Percentiles rank a stretch among this genome's conserved stretches.
Evolutionary conservation across 2,797 vertebrate species (phyloP).

Genomic region (Emys orbicularis): DNA sequence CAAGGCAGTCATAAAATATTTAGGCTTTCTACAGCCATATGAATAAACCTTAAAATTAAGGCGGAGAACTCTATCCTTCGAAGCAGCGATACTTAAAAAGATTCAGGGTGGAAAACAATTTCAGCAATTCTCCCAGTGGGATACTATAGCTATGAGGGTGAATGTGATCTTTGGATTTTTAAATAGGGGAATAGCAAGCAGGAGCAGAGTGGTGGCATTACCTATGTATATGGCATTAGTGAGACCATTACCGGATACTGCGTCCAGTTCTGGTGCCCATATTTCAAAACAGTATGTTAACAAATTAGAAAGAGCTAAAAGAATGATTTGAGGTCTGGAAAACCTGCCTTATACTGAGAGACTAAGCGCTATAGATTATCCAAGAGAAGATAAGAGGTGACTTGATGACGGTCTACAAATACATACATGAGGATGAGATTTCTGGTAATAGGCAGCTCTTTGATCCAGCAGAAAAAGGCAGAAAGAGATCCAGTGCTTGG

Average conservation of each 20-base stretch:
- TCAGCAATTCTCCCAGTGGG: conserved; percentile 20
- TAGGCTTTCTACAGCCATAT: conserved; percentile 35
- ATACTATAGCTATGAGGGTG: background rate
- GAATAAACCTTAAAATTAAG: conserved; percentile 52
- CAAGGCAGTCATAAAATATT: background rate
- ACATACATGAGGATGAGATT: background rate
- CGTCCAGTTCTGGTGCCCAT: background rate
- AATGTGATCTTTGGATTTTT: conserved; percentile 27
- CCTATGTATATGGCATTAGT: background rate
- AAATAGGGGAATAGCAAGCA: background rate
- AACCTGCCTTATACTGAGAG: conserved; percentile 39
- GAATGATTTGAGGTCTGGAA: conserved; percentile 30
- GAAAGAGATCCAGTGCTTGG: background rate
- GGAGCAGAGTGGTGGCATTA: conserved; percentile 13
- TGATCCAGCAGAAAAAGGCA: conserved; percentile 30
- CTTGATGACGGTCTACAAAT: conserved; percentile 25
- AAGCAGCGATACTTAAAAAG: conserved; percentile 44
- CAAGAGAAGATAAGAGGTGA: conserved; percentile 52
- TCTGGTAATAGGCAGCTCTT: conserved; percentile 35
- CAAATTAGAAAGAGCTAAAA: conserved; percentile 53
- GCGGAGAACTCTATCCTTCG: conserved; percentile 32
- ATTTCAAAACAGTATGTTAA: conserved; percentile 40
- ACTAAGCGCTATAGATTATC: conserved; percentile 41
- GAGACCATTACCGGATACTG: background rate
- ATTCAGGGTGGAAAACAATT: conserved; percentile 40